phyloP scores from a whole-genome alignment of 2,113 vertebrate genomes.

The Pollimyrus isidori region DNA sequence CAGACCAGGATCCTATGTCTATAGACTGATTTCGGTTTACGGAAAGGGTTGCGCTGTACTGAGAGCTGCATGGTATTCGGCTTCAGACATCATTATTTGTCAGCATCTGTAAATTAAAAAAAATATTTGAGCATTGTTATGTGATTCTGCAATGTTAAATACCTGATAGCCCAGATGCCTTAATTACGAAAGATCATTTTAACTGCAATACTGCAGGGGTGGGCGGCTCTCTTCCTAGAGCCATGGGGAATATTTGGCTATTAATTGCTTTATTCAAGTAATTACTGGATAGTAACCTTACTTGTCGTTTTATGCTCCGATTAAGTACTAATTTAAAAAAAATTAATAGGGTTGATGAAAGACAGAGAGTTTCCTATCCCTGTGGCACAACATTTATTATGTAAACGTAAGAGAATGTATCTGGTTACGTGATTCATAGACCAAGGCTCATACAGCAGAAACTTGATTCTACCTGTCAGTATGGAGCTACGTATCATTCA shows the following conservation, averaged over 20 bases:
- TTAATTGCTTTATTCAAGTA: background rate
- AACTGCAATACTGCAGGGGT: background rate
- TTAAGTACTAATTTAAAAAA: background rate
- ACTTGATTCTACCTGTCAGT: background rate
- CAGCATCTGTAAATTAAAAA: background rate
- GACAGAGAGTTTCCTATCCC: background rate
- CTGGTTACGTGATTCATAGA: background rate
- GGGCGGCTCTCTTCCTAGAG: background rate
- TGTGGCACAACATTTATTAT: background rate
- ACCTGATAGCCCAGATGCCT: background rate
- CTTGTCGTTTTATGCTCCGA: background rate
- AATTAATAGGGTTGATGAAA: background rate
- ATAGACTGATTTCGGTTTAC: background rate
- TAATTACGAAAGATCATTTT: background rate
- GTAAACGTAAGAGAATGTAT: background rate
- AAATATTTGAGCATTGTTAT: background rate
- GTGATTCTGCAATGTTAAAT: background rate
- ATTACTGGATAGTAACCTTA: background rate
- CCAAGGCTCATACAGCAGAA: background rate
- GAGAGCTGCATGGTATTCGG: background rate
- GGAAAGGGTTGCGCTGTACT: background rate
- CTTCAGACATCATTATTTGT: conserved; percentile 5
- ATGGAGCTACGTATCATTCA: background rate
- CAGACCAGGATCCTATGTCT: background rate
- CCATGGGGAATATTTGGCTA: background rate